These are phyloP conservation scores for Coelinius sp. DNA, from an alignment of 2,888 invertebrate species.

Conservation along the genomic window DNA sequence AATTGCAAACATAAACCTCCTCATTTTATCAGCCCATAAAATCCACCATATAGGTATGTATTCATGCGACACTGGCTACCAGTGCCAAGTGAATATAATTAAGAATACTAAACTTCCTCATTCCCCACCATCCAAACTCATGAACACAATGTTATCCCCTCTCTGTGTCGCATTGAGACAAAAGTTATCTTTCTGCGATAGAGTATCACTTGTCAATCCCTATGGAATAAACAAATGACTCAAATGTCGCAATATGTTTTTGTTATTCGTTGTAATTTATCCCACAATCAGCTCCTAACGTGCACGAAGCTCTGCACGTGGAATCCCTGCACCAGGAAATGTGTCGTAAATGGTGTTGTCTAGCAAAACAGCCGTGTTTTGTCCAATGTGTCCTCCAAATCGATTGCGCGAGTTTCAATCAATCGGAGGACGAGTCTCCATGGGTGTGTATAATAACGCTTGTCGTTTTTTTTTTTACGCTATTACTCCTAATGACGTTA, in stretches of 20 bases:
- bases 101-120: background rate
- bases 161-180: background rate
- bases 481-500: background rate
- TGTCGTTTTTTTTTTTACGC: background rate
- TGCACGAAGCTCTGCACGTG: background rate
- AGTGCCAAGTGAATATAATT: background rate
- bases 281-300: background rate
- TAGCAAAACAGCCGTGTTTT: constrained; percentile 13
- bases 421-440: background rate
- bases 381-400: background rate
- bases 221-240: too few species aligned
- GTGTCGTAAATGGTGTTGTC: background rate
- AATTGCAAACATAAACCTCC: too few species aligned
- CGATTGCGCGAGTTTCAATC: background rate
- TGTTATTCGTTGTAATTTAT: constrained; percentile 4
- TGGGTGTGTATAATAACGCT: constrained; percentile 1
- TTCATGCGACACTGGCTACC: background rate
- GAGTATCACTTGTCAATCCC: too few species aligned
- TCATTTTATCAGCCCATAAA: background rate
- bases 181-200: background rate
- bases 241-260: background rate
- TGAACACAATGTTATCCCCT: background rate
- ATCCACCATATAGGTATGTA: background rate
- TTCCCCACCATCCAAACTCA: background rate
- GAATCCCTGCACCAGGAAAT: background rate